Conservation (phyloP, 2,797 vertebrate genomes). For the Buceros bicornis region DNA sequence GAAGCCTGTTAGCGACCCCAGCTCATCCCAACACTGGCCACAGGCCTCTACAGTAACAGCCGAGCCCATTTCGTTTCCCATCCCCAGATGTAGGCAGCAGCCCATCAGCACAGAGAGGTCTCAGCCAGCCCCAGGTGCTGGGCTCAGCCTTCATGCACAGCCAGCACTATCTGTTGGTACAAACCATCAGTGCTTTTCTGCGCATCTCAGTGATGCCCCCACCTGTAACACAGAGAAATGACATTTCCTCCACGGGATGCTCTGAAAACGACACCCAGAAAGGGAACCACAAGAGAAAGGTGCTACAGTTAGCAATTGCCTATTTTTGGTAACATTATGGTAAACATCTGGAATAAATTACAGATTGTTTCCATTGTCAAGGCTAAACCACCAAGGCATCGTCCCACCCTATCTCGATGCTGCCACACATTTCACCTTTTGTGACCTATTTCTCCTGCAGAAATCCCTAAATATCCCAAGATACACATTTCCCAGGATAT, state of each 20-base stretch:
- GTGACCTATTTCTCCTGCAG: accelerated
- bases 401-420: not conserved
- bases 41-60: not conserved
- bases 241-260: not conserved
- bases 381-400: not conserved
- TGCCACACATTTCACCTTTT: not conserved
- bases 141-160: not conserved
- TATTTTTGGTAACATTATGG: not conserved
- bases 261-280: not conserved
- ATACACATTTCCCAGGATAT: not conserved
- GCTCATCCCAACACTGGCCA: not conserved
- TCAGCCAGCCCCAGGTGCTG: not conserved
- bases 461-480: not conserved
- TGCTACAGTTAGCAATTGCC: accelerated
- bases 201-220: not conserved
- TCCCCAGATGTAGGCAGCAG: not conserved
- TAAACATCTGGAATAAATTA: accelerated
- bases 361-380: not conserved
- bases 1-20: not conserved
- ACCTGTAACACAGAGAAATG: not conserved
- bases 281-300: not conserved
- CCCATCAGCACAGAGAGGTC: accelerated
- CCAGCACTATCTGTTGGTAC: accelerated
- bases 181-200: accelerated
- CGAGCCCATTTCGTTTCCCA: not conserved